Conservation (phyloP, 2,888 invertebrate genomes). For the Daptonema setosum region DNA sequence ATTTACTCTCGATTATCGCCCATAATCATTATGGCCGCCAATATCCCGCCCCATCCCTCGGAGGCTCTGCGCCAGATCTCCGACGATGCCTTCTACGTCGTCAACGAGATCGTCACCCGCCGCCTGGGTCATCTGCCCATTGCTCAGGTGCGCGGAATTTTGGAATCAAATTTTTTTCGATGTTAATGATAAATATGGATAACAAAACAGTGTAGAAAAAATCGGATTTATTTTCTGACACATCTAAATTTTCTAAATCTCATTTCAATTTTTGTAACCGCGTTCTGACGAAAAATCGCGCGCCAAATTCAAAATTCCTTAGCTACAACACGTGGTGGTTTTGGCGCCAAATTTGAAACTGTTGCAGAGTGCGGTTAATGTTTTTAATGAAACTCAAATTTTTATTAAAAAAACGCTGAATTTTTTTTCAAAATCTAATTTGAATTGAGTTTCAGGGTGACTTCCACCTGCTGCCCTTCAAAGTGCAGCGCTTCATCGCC, state of each 20-base stretch:
- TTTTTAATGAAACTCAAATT: too few relatives aligned
- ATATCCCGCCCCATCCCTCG: neutral
- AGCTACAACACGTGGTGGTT: too few relatives aligned
- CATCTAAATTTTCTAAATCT: too few relatives aligned
- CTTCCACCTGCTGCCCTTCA: constrained; percentile 28
- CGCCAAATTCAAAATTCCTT: too few relatives aligned
- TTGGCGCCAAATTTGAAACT: too few relatives aligned
- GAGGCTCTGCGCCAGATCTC: neutral
- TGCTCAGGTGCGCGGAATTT: constrained; percentile 20
- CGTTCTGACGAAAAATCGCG: too few relatives aligned
- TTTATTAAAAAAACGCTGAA: too few relatives aligned
- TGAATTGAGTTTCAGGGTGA: constrained; percentile 29
- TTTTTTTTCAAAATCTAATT: too few relatives aligned
- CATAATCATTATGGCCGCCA: neutral
- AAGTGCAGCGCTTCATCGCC: constrained; percentile 30
- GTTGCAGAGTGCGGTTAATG: too few relatives aligned
- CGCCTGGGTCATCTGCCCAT: constrained; percentile 28
- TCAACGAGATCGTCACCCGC: constrained; percentile 27
- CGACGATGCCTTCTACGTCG: constrained; percentile 15
- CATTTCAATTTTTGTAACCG: too few relatives aligned
- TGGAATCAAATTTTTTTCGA: too few relatives aligned
- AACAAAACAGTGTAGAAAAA: neutral
- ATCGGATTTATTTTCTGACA: neutral
- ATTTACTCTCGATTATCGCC: too few relatives aligned
- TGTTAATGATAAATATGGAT: neutral